Conservation (phyloP, 30 jellyfish, hydroid and myxozoan species). For the Catostylus mosaicus region DNA sequence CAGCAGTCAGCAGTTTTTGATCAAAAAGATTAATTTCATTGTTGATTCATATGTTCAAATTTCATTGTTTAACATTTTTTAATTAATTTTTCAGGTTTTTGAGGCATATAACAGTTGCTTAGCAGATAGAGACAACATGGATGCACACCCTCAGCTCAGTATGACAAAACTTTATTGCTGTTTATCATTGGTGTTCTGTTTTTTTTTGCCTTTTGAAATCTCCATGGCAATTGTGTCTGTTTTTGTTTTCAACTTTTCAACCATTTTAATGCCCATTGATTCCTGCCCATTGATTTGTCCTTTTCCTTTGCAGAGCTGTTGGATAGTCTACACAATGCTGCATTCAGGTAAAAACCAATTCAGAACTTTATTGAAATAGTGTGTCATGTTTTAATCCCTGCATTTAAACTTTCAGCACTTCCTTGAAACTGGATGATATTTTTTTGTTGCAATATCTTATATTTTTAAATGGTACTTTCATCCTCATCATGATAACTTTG, state of each 20-base stretch:
- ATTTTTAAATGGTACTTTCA: neutral
- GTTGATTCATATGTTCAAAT: no score
- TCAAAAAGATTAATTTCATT: no score
- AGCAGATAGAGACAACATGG: slow-evolving; percentile 32
- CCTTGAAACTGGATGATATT: neutral
- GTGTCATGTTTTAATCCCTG: neutral
- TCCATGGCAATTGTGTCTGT: no score
- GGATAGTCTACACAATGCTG: slow-evolving; percentile 59
- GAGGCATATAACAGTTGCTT: slow-evolving; percentile 28
- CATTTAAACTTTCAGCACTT: neutral
- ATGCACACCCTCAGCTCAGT: slow-evolving; percentile 41
- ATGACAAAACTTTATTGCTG: neutral
- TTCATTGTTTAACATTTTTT: neutral
- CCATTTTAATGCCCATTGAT: no score
- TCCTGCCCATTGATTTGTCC: neutral
- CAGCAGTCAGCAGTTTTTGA: no score
- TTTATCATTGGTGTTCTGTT: no score
- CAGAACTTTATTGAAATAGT: neutral
- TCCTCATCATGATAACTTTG: no score
- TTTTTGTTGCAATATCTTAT: no score
- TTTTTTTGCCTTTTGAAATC: no score
- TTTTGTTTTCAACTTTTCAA: no score
- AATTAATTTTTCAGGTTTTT: slow-evolving; percentile 1
- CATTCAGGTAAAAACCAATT: slow-evolving; percentile 36
- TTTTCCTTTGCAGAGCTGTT: slow-evolving; percentile 28